Base-by-base conservation (phyloP, 2,797 vertebrate genomes). In the Gorsachius magnificus region DNA sequence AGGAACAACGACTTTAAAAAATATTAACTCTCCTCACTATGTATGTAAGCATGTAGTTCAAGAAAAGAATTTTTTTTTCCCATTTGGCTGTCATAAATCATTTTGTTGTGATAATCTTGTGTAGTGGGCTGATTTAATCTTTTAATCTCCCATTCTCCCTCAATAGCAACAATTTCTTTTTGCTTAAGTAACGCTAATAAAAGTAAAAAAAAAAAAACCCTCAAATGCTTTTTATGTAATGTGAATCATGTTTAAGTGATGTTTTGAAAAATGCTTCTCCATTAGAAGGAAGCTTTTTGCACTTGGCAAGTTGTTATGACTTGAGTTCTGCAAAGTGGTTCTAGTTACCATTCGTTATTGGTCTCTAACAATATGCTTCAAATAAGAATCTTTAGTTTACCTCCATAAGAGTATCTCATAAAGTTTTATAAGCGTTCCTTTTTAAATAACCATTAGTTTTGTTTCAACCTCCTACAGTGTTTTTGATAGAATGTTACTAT, bases 201-300 rank as follows among this genome's bases (percentile, higher is more conserved):
- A 89, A 93, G 35, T 16, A 46, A 88, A 89, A 77, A 54, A 77
- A 54, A 50, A 16, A 3, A 50, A 50, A 25, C 2, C 2, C 25
- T 91, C 65, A 92, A 50, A 89, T 74, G 56, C 75, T 86, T 88
- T 96, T 92, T 93, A 77, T 81, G 33, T 91, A 89, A 95, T 54
- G n/a, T 82, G 89, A 87, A 80, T 94, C 84, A 91, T 78, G 76
- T 93, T 95, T 95, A 96, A 91, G 60, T 87, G 53, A 83, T 94
- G 80, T 60, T 95, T 92, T 82, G 56, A 87, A 92, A 88, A 77
- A 74, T 53, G 11, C 13, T 80, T 74, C 36, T 95, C 86, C 93
- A 94, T 91, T 94, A 88, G 64, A 91, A 89, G 60, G 57, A 92
- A 92, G 87, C 82, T 97, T 96, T 97, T 96, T 96, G 87, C 95